Evolutionary conservation across 2,888 invertebrate genomes (phyloP).

Genomic region (Eledona agricola): DNA sequence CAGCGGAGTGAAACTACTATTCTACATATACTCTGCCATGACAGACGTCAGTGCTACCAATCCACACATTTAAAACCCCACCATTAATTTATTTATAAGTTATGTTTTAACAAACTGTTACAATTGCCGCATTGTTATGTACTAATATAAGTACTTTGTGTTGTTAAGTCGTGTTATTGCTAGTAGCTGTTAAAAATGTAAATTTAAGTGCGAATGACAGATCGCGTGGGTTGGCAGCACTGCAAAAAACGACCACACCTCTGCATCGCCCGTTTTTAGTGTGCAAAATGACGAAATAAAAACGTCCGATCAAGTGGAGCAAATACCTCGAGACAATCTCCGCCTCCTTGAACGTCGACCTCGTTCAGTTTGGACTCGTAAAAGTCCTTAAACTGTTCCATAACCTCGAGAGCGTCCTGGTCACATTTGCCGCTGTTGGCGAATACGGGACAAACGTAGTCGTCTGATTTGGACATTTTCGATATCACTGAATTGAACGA

Average conservation of each 20-base stretch:
- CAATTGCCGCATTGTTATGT: too few relatives aligned
- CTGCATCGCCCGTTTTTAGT: constrained; percentile 8
- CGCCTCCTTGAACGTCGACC: constrained; percentile 65
- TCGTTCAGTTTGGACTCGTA: constrained; percentile 70
- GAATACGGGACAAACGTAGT: constrained; percentile 22
- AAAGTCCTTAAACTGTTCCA: constrained; percentile 69
- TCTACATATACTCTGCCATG: too few relatives aligned
- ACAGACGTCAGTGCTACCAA: too few relatives aligned
- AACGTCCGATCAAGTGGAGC: neutral
- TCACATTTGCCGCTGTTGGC: constrained; percentile 50
- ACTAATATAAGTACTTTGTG: too few relatives aligned
- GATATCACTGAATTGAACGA: constrained; percentile 12
- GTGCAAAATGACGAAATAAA: constrained; percentile 12
- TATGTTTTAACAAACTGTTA: too few relatives aligned
- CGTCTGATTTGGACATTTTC: constrained; percentile 15
- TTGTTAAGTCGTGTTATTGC: too few relatives aligned
- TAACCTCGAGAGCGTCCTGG: constrained; percentile 63
- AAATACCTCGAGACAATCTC: constrained; percentile 57
- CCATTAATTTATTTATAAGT: too few relatives aligned
- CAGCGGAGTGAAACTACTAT: too few relatives aligned
- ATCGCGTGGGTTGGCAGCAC: neutral
- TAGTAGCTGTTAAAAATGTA: too few relatives aligned
- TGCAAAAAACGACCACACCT: constrained; percentile 24
- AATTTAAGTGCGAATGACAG: too few relatives aligned
- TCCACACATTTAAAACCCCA: too few relatives aligned